phyloP scores from a whole-genome alignment of 2,888 invertebrate genomes.

The Microctonus brassicae region DNA sequence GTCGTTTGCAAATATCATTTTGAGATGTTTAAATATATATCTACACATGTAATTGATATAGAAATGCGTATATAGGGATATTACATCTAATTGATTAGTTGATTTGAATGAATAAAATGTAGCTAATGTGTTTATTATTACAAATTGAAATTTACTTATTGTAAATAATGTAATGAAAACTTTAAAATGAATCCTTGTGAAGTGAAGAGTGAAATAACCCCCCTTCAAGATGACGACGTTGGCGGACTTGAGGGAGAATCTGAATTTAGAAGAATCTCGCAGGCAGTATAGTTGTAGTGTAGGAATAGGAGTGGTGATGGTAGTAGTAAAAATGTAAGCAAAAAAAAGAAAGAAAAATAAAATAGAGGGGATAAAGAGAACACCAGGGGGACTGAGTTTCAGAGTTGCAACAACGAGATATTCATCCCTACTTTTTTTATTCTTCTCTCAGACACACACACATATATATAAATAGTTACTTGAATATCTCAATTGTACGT shows the following conservation, averaged over 20 bases:
- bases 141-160: not conserved
- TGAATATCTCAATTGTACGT: constrained; percentile 50
- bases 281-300: not conserved
- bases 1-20: constrained; percentile 53
- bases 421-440: constrained; percentile 62
- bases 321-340: constrained; percentile 35
- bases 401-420: constrained; percentile 62
- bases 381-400: constrained; percentile 54
- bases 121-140: not conserved
- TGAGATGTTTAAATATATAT: no score
- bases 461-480: no score
- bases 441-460: constrained; percentile 66
- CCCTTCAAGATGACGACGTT: not conserved
- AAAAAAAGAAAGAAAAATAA: constrained; percentile 36
- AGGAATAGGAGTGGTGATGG: not conserved
- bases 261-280: not conserved
- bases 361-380: not conserved
- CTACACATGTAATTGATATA: no score
- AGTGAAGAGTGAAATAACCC: not conserved
- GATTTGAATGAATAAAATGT: no score
- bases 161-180: not conserved
- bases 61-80: no score
- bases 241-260: not conserved
- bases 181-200: not conserved
- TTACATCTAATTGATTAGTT: no score